Evolutionary conservation across 2,888 invertebrate species (phyloP), one percentile per base, ranked within the genome.

Genomic region (Dryomyza anilis): DNA sequence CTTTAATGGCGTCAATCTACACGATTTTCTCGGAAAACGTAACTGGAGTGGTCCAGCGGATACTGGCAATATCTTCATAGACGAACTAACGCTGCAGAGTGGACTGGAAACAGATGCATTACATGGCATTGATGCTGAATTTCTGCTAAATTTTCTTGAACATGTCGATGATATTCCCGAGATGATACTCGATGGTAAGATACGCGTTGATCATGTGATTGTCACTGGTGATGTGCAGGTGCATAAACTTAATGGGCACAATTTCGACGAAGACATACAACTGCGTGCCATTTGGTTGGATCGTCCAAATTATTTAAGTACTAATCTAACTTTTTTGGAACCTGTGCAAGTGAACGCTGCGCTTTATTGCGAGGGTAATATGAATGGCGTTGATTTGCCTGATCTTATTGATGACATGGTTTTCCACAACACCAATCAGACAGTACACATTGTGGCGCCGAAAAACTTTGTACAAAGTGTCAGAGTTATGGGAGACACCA

Each of bases 121-220:
- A n/a, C 85, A 86, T 72, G 81, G 77, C 43, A 69, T 81, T 12
- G 48, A 74, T 0, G 77, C 80, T 1, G 69, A 79, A 1, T 72
- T 79, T 19, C 58, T 85, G 16, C 61, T 81, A 25, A 67, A 70
- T 16, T 76, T 80, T 48, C 56, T 78, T 43, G 67, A 74, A 30
- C 72, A 78, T 75, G 74, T 75, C 65, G 69, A 78, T 74, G 68
- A 81, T 69, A 58, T 78, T 77, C 72, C 78, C 33, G 63, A 74
- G 70, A 69, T 80, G 68, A 76, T 87, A 29, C 71, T 80, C 7
- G 71, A 76, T 23, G 85, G 85, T 2, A 78, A 83, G 60, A 72
- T 86, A 7, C 73, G 76, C 56, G 79, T 86, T n/a, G 84, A 84
- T 45, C 78, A 81, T 19, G 72, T 86, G 8, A 72, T 75, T 6